Conservation (phyloP, 2,113 vertebrate species). For the Gnathonemus longibarbis region DNA sequence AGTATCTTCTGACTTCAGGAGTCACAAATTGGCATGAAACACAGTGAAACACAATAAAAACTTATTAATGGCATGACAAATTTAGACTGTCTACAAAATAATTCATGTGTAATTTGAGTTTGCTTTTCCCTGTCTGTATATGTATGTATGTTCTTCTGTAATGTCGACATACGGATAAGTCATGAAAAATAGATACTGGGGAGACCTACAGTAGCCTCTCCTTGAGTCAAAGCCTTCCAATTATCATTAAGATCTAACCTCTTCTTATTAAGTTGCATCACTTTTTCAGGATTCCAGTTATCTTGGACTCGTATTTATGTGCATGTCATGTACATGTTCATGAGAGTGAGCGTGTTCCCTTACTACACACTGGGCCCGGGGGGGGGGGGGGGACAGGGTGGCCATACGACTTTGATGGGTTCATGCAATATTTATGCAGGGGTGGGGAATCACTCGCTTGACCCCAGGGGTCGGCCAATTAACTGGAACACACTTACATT, state of each 20-base stretch:
- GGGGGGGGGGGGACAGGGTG: conserved; percentile 31
- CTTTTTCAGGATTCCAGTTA: not conserved
- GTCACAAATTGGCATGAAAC: conserved; percentile 42
- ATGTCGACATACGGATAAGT: not conserved
- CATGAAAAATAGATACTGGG: not conserved
- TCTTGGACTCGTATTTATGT: not conserved
- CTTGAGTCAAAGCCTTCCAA: not conserved
- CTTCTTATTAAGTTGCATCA: not conserved
- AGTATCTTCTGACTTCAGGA: conserved; percentile 47
- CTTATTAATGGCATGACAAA: conserved; percentile 52
- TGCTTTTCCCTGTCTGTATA: not conserved
- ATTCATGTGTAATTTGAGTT: conserved; percentile 39
- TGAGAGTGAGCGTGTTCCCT: not conserved
- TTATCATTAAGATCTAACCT: not conserved
- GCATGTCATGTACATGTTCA: not conserved
- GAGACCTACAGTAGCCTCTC: not conserved
- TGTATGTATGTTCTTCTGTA: not conserved
- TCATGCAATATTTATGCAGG: conserved; percentile 83
- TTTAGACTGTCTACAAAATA: conserved; percentile 51
- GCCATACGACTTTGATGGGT: conserved; percentile 45
- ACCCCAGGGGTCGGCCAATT: conserved; percentile 79
- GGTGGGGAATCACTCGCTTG: conserved; percentile 66
- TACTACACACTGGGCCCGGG: not conserved
- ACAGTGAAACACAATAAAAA: conserved; percentile 51
- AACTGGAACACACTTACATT: conserved; percentile 68